These are phyloP conservation scores for Scelioninae gen. 1 DNA, from an alignment of 2,888 invertebrate species.

Conservation along the genomic window DNA sequence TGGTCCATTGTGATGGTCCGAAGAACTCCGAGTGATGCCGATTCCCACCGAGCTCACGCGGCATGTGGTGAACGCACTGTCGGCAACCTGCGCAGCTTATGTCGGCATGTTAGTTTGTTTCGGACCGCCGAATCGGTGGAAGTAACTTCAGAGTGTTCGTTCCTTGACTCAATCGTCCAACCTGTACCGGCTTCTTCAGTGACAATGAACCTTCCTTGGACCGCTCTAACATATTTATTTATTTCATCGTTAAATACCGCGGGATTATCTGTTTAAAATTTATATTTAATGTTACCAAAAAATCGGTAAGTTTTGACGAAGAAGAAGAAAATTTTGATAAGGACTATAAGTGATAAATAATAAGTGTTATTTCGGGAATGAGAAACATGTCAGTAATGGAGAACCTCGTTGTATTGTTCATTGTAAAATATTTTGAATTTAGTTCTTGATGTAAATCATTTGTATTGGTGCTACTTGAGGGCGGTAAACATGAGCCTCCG, in stretches of 20 bases:
- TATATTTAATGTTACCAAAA: not conserved
- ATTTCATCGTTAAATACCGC: not conserved
- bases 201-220: slow-evolving; percentile 34
- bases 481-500: too few relatives aligned
- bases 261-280: not conserved
- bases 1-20: slow-evolving; percentile 67
- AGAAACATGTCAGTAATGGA: slow-evolving; percentile 22
- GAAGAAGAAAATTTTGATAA: not conserved
- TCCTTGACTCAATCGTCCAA: slow-evolving; percentile 15
- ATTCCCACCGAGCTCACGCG: slow-evolving; percentile 51
- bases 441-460: slow-evolving; percentile 37
- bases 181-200: slow-evolving; percentile 27
- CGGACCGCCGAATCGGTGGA: slow-evolving; percentile 59
- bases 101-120: slow-evolving; percentile 67
- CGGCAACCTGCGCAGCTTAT: slow-evolving; percentile 69
- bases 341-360: not conserved
- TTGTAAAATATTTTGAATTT: not conserved
- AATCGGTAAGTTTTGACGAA: not conserved
- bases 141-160: slow-evolving; percentile 29
- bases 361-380: not conserved
- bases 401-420: slow-evolving; percentile 11
- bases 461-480: too few relatives aligned
- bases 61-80: slow-evolving; percentile 66
- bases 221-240: not conserved
- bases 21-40: slow-evolving; percentile 53